These are phyloP conservation scores for Ganaspis sp. DNA, from an alignment of 1,140 invertebrate species.

Conservation along the genomic window DNA sequence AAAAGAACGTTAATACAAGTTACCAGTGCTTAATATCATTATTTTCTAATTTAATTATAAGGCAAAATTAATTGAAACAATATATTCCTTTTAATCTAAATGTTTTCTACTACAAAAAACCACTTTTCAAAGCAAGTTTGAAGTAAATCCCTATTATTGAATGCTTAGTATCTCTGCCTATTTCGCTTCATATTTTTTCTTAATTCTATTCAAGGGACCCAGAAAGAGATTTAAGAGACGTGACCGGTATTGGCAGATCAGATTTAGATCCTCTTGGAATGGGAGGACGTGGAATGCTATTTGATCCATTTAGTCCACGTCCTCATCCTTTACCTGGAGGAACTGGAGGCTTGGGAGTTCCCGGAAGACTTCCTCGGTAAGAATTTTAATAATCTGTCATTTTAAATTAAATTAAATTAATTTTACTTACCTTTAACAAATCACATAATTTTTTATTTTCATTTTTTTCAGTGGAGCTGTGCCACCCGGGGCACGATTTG, in stretches of 20 bases:
- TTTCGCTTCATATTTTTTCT: too few species aligned
- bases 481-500: slow-evolving; percentile 87
- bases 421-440: too few species aligned
- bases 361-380: slow-evolving; percentile 78
- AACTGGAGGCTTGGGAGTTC: slow-evolving; percentile 74
- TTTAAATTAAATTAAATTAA: too few species aligned
- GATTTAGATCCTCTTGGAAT: slow-evolving; percentile 86
- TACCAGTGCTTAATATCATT: too few species aligned
- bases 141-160: too few species aligned
- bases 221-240: slow-evolving; percentile 68
- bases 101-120: too few species aligned
- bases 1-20: too few species aligned
- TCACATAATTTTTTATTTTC: neutral
- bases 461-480: slow-evolving; percentile 79
- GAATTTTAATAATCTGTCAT: slow-evolving; percentile 37
- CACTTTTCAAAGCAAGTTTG: too few species aligned
- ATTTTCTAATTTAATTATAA: too few species aligned
- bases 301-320: slow-evolving; percentile 79
- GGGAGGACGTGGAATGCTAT: slow-evolving; percentile 82
- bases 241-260: slow-evolving; percentile 79
- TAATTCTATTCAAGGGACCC: slow-evolving; percentile 40
- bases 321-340: slow-evolving; percentile 66
- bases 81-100: too few species aligned
- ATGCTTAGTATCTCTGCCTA: too few species aligned
- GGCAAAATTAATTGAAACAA: too few species aligned